Evolutionary conservation across 1,140 invertebrate genomes (phyloP), one percentile per base, ranked within the genome.

Genomic region (Heterodera schachtii): DNA sequence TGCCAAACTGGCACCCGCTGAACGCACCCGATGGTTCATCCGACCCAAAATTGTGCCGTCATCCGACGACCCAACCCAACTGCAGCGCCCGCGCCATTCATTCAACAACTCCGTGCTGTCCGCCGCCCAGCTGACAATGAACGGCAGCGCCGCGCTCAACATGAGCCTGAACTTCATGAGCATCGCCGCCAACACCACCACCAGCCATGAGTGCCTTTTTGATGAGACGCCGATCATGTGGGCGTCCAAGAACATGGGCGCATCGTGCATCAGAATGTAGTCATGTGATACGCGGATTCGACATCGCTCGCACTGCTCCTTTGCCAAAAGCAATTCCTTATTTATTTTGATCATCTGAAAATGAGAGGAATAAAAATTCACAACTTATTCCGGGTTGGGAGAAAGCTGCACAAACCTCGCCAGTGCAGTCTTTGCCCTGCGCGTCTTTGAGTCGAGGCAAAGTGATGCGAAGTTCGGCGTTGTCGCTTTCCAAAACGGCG

Each of bases 321-420:
- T 77, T 13, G n/a, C 46, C 41, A 47, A 66, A 3, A 21, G 5
- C 11, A 77, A 7, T 41, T 77, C 75, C 2, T 21, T 60, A 3
- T 11, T 49, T 1, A 67, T 9, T 31, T 77, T 77, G 3, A 46
- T 44, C 7, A 77, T 66, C 75, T 77, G n/a, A 64, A 77, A 57
- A 49, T 21, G 16, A 77, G 3, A 49, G 4, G 9, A 49, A 49
- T 49, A 9, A 49, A 6, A 6, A 6, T 49, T 4, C 9, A 49
- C 47, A 49, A 6, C 9, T 9, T 6, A 49, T 49, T 49, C 47
- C 47, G 49, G 19, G 60, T 16, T 76, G 44, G 16, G 60, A 6
- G 66, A 44, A 7, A 11, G 7, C 19, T 9, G 4, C 19, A 52
- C 57, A 66, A 77, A 77, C 75, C 75, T 77, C 75, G 3, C 3